Evolutionary conservation across 1,140 invertebrate species (phyloP).

Genomic region (Lepidurus arcticus): DNA sequence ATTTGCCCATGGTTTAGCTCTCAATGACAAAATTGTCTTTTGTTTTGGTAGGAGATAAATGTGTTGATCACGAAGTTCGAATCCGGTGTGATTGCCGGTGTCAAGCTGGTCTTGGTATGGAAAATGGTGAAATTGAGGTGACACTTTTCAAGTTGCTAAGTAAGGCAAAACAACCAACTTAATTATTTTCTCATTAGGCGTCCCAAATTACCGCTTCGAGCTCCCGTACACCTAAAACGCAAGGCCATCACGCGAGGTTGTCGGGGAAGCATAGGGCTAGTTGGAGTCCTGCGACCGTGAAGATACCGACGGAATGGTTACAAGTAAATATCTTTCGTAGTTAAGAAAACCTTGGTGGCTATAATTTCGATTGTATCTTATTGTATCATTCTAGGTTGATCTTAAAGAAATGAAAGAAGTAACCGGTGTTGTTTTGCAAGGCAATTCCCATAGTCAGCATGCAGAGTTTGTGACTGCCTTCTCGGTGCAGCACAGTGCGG

Average conservation of each 20-base stretch:
- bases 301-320: constrained; percentile 35
- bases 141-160: background rate
- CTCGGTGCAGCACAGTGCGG: constrained; percentile 41
- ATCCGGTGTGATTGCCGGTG: constrained; percentile 47
- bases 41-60: constrained; percentile 35
- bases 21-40: background rate
- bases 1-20: background rate
- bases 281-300: constrained; percentile 37
- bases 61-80: constrained; percentile 47
- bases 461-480: constrained; percentile 43
- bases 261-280: constrained; percentile 37
- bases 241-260: constrained; percentile 42
- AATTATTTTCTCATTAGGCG: constrained; percentile 34
- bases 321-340: constrained; percentile 21
- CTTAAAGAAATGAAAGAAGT: constrained; percentile 41
- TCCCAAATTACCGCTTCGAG: constrained; percentile 44
- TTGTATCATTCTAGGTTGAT: constrained; percentile 42
- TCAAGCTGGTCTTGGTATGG: constrained; percentile 44
- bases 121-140: constrained; percentile 39
- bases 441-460: constrained; percentile 37
- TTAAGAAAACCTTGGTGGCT: background rate
- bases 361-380: background rate
- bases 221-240: constrained; percentile 38
- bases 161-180: background rate
- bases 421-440: constrained; percentile 44